Evolutionary conservation across 1,140 invertebrate species (phyloP).

Genomic region (Drosophila elegans): DNA sequence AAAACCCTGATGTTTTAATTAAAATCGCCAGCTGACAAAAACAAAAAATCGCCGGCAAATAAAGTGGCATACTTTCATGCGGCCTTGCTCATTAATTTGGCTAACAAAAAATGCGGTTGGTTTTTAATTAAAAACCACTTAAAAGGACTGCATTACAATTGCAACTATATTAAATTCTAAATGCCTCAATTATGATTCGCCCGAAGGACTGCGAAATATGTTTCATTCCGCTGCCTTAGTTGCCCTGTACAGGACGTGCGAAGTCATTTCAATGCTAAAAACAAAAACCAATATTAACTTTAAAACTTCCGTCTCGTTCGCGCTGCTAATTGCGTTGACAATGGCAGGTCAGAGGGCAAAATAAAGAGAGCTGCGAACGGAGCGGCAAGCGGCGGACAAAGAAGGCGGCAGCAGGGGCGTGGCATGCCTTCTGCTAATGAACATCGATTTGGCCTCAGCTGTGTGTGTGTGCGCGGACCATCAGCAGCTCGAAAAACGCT

Average conservation of each 20-base stretch:
- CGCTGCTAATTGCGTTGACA: slow-evolving; percentile 75
- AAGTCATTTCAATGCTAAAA: slow-evolving; percentile 59
- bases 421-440: slow-evolving; percentile 68
- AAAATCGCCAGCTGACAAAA: slow-evolving; percentile 45
- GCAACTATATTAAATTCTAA: slow-evolving; percentile 27
- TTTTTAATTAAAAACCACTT: slow-evolving; percentile 69
- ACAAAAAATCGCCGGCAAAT: slow-evolving; percentile 4
- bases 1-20: slow-evolving; percentile 74
- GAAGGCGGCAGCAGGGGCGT: slow-evolving; percentile 5
- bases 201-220: slow-evolving; percentile 26
- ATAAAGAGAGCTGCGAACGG: slow-evolving; percentile 14
- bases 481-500: slow-evolving; percentile 44
- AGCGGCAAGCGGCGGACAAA: not conserved
- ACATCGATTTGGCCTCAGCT: slow-evolving; percentile 76
- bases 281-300: slow-evolving; percentile 70
- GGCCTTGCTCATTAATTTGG: slow-evolving; percentile 49
- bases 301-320: slow-evolving; percentile 53
- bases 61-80: not conserved
- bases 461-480: slow-evolving; percentile 3
- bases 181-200: slow-evolving; percentile 38
- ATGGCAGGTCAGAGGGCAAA: slow-evolving; percentile 47
- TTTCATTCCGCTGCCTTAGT: slow-evolving; percentile 22
- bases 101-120: slow-evolving; percentile 57
- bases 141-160: slow-evolving; percentile 38
- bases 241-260: slow-evolving; percentile 20